Percentiles rank a stretch among this genome's conserved stretches.
Conservation (phyloP, 2,888 invertebrate species). For the Pharmacophagus antenor region DNA sequence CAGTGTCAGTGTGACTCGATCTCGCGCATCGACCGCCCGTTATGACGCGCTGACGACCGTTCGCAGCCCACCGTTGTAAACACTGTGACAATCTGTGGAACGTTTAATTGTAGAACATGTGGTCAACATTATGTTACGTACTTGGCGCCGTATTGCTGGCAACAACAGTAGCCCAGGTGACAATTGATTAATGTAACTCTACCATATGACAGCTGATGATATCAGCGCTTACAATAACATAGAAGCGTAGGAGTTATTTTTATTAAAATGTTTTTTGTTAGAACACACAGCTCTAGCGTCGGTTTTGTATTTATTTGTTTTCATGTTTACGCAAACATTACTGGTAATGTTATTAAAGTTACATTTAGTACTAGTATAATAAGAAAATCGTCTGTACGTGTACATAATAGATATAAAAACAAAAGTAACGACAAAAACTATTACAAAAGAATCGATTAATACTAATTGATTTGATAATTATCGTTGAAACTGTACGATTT, state of each 20-base stretch:
- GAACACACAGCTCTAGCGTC: background rate
- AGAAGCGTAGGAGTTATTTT: slow-evolving; percentile 4
- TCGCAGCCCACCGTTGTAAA: slow-evolving; percentile 33
- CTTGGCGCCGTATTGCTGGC: slow-evolving; percentile 56
- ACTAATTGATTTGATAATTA: slow-evolving; percentile 7
- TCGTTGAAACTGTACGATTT: background rate
- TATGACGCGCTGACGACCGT: slow-evolving; percentile 58
- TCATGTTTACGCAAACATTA: no score
- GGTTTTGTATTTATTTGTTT: background rate
- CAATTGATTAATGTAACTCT: slow-evolving; percentile 14
- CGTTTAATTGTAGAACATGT: slow-evolving; percentile 52
- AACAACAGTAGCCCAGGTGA: slow-evolving; percentile 56
- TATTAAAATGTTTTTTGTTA: background rate
- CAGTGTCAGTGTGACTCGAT: slow-evolving; percentile 63
- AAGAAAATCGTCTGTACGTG: no score
- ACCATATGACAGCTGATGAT: slow-evolving; percentile 22
- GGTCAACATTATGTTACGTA: slow-evolving; percentile 55
- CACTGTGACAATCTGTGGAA: slow-evolving; percentile 38
- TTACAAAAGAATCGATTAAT: slow-evolving; percentile 6
- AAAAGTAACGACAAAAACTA: slow-evolving; percentile 6
- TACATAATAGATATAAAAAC: background rate
- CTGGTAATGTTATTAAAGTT: no score
- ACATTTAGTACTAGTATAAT: no score
- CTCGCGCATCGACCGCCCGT: slow-evolving; percentile 64
- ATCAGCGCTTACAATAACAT: slow-evolving; percentile 13